These are phyloP conservation scores for Gymnosoma rotundatum DNA, from an alignment of 2,888 invertebrate species.

Conservation along the genomic window DNA sequence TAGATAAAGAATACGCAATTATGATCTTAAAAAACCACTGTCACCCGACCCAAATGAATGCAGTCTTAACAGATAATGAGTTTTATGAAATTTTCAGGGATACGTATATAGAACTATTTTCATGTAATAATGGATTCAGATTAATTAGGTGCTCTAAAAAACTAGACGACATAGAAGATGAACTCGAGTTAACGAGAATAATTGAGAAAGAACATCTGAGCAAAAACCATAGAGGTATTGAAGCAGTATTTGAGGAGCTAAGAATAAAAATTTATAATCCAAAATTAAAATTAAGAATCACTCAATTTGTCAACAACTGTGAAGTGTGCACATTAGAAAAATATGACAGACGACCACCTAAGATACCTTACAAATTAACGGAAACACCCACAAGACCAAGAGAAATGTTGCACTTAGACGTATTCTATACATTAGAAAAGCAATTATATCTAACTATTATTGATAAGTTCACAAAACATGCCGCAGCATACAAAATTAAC, in stretches of 20 bases:
- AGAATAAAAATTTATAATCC: slow-evolving; percentile 58
- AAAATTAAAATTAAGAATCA: slow-evolving; percentile 61
- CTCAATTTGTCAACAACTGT: slow-evolving; percentile 69
- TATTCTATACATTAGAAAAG: slow-evolving; percentile 40
- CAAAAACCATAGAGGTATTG: too few species aligned
- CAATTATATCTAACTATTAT: slow-evolving; percentile 48
- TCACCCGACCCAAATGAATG: too few species aligned
- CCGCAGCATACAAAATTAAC: slow-evolving; percentile 37
- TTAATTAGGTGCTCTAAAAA: slow-evolving; percentile 2
- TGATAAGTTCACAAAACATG: slow-evolving; percentile 50
- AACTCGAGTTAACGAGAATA: neutral
- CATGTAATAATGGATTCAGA: slow-evolving; percentile 10
- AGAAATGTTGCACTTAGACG: slow-evolving; percentile 60
- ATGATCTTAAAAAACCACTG: too few species aligned
- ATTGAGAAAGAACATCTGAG: slow-evolving; percentile 27
- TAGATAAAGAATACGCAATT: too few species aligned
- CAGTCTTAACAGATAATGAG: neutral
- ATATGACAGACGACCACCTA: slow-evolving; percentile 63
- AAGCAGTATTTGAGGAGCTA: slow-evolving; percentile 35
- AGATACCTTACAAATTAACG: slow-evolving; percentile 69
- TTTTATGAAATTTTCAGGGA: too few species aligned
- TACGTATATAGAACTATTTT: neutral
- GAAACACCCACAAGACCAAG: slow-evolving; percentile 71
- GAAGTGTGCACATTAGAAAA: slow-evolving; percentile 56
- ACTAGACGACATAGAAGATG: neutral